Evolutionary conservation across 1,140 invertebrate species (phyloP).

Genomic region (Aradophagus sp.): DNA sequence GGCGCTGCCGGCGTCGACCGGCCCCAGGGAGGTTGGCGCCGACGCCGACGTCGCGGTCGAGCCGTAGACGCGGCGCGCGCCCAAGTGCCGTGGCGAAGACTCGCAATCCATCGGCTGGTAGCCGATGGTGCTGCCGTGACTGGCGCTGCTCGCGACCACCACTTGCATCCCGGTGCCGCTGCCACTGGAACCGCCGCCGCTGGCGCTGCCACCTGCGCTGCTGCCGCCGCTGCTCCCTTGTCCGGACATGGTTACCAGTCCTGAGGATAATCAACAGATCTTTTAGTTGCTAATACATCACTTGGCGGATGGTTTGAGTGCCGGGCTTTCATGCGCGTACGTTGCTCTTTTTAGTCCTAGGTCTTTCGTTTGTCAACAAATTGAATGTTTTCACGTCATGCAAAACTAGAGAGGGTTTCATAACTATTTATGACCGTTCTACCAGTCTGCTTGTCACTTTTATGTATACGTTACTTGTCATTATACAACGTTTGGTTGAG

Average conservation of each 20-base stretch:
- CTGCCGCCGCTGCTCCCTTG: conserved; percentile 71
- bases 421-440: no score
- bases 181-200: conserved; percentile 58
- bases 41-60: conserved; percentile 46
- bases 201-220: conserved; percentile 62
- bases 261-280: conserved; percentile 59
- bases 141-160: conserved; percentile 63
- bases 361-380: conserved; percentile 7
- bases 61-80: conserved; percentile 58
- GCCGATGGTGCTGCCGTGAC: conserved; percentile 59
- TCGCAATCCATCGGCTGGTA: conserved; percentile 76
- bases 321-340: conserved; percentile 26
- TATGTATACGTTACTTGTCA: no score
- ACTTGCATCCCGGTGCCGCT: conserved; percentile 66
- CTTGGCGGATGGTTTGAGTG: conserved; percentile 1
- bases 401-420: conserved; percentile 2
- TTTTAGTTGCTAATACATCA: neutral
- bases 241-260: conserved; percentile 75
- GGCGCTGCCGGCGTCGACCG: conserved; percentile 63
- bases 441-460: neutral
- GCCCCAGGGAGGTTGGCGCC: conserved; percentile 66
- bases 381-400: conserved; percentile 26
- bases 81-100: conserved; percentile 70
- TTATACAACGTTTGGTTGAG: no score
- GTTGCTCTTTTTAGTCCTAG: neutral